phyloP scores from a whole-genome alignment of 2,797 vertebrate genomes.

The Gadopsis marmoratus region DNA sequence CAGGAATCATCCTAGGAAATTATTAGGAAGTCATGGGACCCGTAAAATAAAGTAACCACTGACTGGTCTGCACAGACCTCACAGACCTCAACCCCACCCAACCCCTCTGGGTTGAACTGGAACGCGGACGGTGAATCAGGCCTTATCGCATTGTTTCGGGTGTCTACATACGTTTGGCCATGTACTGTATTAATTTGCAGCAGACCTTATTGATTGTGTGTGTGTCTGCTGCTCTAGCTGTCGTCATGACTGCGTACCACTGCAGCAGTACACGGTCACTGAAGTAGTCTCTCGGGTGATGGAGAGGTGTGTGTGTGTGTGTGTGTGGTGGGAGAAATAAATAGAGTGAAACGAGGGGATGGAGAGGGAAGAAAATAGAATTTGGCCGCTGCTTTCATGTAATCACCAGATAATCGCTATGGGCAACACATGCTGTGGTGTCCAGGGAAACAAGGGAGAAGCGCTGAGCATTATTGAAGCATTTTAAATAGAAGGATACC shows the following conservation, averaged over 20 bases:
- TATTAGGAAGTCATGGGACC: background rate
- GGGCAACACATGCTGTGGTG: constrained; percentile 64
- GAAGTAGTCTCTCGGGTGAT: constrained; percentile 41
- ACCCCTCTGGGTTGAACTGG: background rate
- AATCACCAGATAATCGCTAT: constrained; percentile 56
- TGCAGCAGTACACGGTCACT: constrained; percentile 48
- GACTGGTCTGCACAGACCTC: background rate
- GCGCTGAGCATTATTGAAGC: constrained; percentile 26
- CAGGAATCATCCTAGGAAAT: background rate
- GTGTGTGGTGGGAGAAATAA: background rate
- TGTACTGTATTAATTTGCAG: background rate
- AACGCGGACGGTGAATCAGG: background rate
- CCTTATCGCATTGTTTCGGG: background rate
- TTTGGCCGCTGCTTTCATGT: constrained; percentile 41
- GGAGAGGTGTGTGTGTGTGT: constrained; percentile 41
- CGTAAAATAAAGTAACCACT: background rate
- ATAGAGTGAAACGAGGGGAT: background rate
- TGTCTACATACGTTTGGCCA: background rate
- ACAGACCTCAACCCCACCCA: background rate
- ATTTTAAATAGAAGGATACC: constrained; percentile 41
- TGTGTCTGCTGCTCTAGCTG: constrained; percentile 15
- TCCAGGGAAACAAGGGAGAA: constrained; percentile 46
- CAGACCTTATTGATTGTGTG: background rate
- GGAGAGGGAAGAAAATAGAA: constrained; percentile 12
- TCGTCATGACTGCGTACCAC: constrained; percentile 12